Evolutionary conservation across 2,113 vertebrate species (phyloP).

Genomic region (Callionymus lyra): DNA sequence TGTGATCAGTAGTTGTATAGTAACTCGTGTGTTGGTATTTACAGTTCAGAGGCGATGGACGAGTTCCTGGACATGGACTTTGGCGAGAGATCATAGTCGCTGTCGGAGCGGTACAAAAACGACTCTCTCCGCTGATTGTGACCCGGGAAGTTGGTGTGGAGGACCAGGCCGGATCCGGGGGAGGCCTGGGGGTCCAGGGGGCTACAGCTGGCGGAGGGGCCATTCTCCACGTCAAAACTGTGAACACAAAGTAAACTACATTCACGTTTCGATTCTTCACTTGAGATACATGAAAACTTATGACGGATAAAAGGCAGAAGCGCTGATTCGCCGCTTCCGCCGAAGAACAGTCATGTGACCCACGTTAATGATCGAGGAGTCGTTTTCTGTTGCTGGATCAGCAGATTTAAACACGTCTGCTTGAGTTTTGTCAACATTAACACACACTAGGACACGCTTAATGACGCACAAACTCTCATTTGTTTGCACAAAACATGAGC

Average conservation of each 20-base stretch:
- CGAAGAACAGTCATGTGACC: too few relatives aligned
- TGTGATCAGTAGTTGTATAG: too few relatives aligned
- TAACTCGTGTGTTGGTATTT: constrained; percentile 36
- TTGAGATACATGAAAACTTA: too few relatives aligned
- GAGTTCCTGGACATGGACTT: constrained; percentile 98
- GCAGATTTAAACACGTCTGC: too few relatives aligned
- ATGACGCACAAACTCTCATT: too few relatives aligned
- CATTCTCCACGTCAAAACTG: constrained; percentile 99
- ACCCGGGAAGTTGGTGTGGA: constrained; percentile 87
- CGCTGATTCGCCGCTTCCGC: too few relatives aligned
- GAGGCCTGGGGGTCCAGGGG: constrained; percentile 89
- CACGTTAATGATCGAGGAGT: too few relatives aligned
- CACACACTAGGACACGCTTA: too few relatives aligned
- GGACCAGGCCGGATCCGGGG: constrained; percentile 87
- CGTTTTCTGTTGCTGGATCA: too few relatives aligned
- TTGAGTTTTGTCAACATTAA: too few relatives aligned
- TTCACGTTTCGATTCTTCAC: not conserved
- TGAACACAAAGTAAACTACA: constrained; percentile 8
- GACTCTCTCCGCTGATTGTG: constrained; percentile 95
- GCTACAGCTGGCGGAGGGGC: constrained; percentile 86
- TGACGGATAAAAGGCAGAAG: too few relatives aligned
- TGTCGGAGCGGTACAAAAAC: constrained; percentile 96
- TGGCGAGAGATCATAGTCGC: constrained; percentile 95
- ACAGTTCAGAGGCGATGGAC: constrained; percentile 94
- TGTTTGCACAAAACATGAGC: too few relatives aligned